Conservation (phyloP, 1,140 invertebrate genomes). For the Dreissena rostriformis region DNA sequence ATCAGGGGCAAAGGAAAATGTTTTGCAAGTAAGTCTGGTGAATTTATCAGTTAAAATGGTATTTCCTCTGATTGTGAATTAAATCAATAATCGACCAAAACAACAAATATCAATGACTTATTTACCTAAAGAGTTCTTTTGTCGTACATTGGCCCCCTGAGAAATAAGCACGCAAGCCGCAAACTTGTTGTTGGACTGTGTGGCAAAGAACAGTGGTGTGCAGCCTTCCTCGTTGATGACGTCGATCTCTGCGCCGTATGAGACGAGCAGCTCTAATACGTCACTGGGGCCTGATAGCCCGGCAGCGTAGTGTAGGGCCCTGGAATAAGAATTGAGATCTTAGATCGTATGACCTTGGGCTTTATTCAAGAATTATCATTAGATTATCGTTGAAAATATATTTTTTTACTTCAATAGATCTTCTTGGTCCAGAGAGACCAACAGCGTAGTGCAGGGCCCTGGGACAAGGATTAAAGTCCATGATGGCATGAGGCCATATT, state of each 20-base stretch:
- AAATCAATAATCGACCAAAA: no score
- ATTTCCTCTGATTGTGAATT: no score
- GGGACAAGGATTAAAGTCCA: no score
- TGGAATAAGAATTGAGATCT: conserved; percentile 53
- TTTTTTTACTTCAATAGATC: conserved; percentile 2
- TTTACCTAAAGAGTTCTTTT: conserved; percentile 77
- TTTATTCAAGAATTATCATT: no score
- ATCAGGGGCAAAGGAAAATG: no score
- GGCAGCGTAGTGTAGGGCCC: conserved; percentile 76
- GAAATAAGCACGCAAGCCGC: conserved; percentile 76
- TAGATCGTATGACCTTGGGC: background rate
- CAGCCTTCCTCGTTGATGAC: conserved; percentile 72
- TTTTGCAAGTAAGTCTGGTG: no score
- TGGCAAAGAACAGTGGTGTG: conserved; percentile 78
- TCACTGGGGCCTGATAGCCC: conserved; percentile 71
- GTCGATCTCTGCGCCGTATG: conserved; percentile 74
- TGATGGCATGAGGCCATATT: no score
- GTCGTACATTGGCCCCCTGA: conserved; percentile 73
- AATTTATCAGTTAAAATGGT: no score
- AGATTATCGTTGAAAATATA: background rate
- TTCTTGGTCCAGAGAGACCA: conserved; percentile 68
- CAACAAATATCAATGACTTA: no score
- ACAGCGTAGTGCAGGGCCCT: conserved; percentile 77
- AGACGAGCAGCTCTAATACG: conserved; percentile 73
- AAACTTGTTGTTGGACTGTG: conserved; percentile 76